A percentile compares a stretch with the other conserved stretches of the same genome.
These are phyloP conservation scores for Nomia melanderi DNA, from an alignment of 1,140 invertebrate species.

Conservation along the genomic window DNA sequence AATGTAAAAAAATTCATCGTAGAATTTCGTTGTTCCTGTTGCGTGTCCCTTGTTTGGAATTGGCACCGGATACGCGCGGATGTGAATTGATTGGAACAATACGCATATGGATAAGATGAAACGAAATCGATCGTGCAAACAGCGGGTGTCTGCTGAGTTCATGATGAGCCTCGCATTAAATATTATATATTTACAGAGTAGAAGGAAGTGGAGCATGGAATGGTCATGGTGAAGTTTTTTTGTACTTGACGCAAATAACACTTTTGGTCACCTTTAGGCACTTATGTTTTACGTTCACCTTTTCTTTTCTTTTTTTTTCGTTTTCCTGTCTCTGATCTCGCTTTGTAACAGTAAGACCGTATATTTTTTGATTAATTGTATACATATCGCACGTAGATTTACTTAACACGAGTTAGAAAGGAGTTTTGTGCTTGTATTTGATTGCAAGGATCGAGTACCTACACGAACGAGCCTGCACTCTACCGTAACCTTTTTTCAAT, in stretches of 20 bases:
- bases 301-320: too few relatives aligned
- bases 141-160: slow-evolving; percentile 47
- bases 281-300: background rate
- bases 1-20: too few relatives aligned
- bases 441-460: slow-evolving; percentile 47
- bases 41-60: background rate
- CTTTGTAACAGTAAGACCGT: slow-evolving; percentile 32
- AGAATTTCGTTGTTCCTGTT: too few relatives aligned
- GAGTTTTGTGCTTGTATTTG: slow-evolving; percentile 56
- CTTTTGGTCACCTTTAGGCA: slow-evolving; percentile 32
- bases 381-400: slow-evolving; percentile 57
- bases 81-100: background rate
- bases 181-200: slow-evolving; percentile 41
- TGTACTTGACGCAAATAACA: slow-evolving; percentile 24
- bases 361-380: slow-evolving; percentile 26
- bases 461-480: slow-evolving; percentile 67
- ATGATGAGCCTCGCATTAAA: slow-evolving; percentile 40
- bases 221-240: slow-evolving; percentile 44
- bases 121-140: background rate
- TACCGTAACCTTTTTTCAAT: slow-evolving; percentile 47
- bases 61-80: background rate
- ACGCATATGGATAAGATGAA: background rate
- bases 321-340: slow-evolving; percentile 18
- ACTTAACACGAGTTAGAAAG: slow-evolving; percentile 36
- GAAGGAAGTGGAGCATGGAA: slow-evolving; percentile 57